Evolutionary conservation across 2,113 vertebrate species (phyloP).

Genomic region (Mormoops blainvillei): DNA sequence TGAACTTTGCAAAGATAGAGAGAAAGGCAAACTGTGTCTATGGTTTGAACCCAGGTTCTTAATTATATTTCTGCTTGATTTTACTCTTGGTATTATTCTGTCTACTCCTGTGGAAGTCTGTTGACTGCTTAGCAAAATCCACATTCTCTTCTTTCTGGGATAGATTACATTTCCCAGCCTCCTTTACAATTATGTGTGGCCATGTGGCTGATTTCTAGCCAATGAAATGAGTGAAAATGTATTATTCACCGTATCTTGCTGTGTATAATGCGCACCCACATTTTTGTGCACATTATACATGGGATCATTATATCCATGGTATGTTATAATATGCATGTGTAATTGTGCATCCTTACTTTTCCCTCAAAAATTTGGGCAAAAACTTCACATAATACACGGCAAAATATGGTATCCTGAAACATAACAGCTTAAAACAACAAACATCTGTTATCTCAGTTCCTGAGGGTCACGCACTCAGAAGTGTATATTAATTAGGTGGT

Average conservation of each 20-base stretch:
- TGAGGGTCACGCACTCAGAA: conserved; percentile 17
- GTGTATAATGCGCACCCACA: no score
- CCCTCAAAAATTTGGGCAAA: no score
- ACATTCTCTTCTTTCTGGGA: conserved; percentile 8
- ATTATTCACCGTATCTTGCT: neutral
- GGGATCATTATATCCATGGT: no score
- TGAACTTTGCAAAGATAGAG: neutral
- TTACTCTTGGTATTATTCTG: conserved; percentile 25
- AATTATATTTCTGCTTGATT: conserved; percentile 15
- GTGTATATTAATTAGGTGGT: neutral
- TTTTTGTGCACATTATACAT: no score
- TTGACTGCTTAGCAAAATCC: conserved; percentile 11
- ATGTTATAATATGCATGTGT: no score
- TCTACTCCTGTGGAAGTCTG: neutral
- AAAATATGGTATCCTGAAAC: neutral
- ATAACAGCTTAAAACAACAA: neutral
- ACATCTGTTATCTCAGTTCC: neutral
- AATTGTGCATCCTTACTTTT: no score
- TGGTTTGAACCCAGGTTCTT: neutral
- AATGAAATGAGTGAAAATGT: neutral
- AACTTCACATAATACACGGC: no score
- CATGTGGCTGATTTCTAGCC: conserved; percentile 1
- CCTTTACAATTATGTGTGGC: neutral
- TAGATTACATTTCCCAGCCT: neutral
- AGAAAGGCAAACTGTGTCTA: neutral